These are phyloP conservation scores for Brachirus orientalis DNA, from an alignment of 2,113 vertebrate genomes.

Conservation along the genomic window DNA sequence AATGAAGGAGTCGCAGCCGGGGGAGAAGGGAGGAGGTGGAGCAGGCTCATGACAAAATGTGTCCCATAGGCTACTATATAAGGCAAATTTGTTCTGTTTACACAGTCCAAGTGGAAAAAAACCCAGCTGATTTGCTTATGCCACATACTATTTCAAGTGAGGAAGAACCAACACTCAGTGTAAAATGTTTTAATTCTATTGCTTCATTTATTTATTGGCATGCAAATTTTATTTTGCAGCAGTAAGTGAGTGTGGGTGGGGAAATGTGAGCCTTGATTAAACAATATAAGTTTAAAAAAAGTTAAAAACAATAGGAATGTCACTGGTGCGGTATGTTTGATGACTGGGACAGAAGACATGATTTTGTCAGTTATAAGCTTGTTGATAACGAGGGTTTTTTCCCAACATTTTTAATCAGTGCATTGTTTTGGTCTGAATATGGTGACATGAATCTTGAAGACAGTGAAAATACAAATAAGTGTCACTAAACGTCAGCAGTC, in stretches of 20 bases:
- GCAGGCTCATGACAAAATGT: too few relatives aligned
- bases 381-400: background rate
- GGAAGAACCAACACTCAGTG: background rate
- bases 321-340: background rate
- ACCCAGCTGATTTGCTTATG: background rate
- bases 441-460: background rate
- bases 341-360: background rate
- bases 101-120: background rate
- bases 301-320: conserved; percentile 3
- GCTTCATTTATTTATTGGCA: background rate
- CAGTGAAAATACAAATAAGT: background rate
- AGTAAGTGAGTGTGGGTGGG: background rate
- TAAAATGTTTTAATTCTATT: background rate
- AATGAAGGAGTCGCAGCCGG: too few relatives aligned
- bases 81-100: background rate
- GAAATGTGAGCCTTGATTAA: conserved; percentile 2
- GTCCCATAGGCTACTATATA: background rate
- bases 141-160: background rate
- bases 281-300: background rate
- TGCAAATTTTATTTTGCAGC: conserved; percentile 1
- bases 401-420: background rate
- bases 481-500: background rate
- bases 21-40: too few relatives aligned
- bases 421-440: background rate
- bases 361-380: background rate